These are phyloP conservation scores for Poecile atricapillus DNA, from an alignment of 2,113 vertebrate genomes.

Conservation along the genomic window DNA sequence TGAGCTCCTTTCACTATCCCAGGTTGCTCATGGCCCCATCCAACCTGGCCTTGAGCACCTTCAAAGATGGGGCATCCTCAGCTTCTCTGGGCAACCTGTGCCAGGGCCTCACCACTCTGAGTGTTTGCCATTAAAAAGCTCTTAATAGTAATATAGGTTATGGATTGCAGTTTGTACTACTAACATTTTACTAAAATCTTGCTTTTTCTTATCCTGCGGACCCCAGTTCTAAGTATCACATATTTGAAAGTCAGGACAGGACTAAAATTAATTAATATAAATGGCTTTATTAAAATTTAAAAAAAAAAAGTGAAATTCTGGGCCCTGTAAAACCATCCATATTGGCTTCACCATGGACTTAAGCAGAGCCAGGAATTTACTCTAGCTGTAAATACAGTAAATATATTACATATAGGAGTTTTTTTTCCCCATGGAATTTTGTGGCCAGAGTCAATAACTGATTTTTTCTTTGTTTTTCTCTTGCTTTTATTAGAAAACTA, in stretches of 20 bases:
- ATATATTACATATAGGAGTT: neutral
- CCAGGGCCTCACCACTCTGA: too few relatives aligned
- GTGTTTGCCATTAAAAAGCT: neutral
- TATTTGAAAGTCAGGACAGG: neutral
- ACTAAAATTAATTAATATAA: neutral
- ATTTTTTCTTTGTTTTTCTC: neutral
- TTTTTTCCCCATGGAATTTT: neutral
- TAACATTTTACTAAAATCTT: neutral
- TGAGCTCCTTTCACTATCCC: neutral
- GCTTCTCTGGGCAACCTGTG: neutral
- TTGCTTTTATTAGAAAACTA: neutral
- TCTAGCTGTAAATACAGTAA: neutral
- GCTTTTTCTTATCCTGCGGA: neutral
- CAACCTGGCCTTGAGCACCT: neutral
- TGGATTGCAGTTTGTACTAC: neutral
- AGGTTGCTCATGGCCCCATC: neutral
- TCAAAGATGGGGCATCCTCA: too few relatives aligned
- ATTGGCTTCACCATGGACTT: neutral
- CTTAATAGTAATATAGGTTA: neutral
- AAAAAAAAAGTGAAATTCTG: neutral
- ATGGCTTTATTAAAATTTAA: neutral
- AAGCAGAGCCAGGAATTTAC: neutral
- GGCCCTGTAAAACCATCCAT: neutral
- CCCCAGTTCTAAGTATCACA: neutral
- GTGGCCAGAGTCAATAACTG: neutral